These are phyloP conservation scores for Philereme transversata DNA, from an alignment of 2,888 invertebrate species.

Conservation along the genomic window DNA sequence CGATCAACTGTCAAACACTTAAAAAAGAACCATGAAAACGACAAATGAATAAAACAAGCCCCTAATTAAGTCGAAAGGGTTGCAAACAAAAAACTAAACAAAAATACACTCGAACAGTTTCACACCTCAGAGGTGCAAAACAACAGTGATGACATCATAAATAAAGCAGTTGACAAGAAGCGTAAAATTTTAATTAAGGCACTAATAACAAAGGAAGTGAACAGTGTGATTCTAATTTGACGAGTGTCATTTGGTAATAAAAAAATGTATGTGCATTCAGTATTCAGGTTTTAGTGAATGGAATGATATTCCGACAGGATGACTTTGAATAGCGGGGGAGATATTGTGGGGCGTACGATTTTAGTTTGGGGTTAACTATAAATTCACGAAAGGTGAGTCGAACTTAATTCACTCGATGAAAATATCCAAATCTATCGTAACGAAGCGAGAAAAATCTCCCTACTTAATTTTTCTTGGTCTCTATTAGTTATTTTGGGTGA, in stretches of 20 bases:
- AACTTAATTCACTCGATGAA: slow-evolving; percentile 14
- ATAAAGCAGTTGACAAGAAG: slow-evolving; percentile 52
- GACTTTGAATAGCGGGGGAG: slow-evolving; percentile 57
- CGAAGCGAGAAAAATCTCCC: too few species aligned
- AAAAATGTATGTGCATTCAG: slow-evolving; percentile 48
- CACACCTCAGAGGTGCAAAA: slow-evolving; percentile 81
- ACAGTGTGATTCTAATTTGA: slow-evolving; percentile 70
- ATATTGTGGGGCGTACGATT: slow-evolving; percentile 36
- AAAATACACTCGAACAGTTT: slow-evolving; percentile 62
- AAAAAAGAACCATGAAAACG: slow-evolving; percentile 27
- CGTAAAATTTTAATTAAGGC: slow-evolving; percentile 81
- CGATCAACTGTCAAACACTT: slow-evolving; percentile 3
- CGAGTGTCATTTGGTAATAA: slow-evolving; percentile 69
- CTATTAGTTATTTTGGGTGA: too few species aligned
- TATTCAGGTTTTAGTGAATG: slow-evolving; percentile 61
- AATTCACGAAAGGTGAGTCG: slow-evolving; percentile 31
- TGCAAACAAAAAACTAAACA: slow-evolving; percentile 53
- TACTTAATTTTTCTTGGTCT: too few species aligned
- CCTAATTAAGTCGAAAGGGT: slow-evolving; percentile 67
- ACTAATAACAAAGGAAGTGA: slow-evolving; percentile 64
- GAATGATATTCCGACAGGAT: slow-evolving; percentile 62
- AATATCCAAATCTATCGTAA: background rate
- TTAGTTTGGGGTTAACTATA: slow-evolving; percentile 40
- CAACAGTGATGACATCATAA: slow-evolving; percentile 64
- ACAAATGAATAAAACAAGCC: slow-evolving; percentile 42